Percentiles rank a stretch among this genome's conserved stretches.
Evolutionary conservation across 2,888 invertebrate species (phyloP).

Genomic region (Pristionchus entomophagus): DNA sequence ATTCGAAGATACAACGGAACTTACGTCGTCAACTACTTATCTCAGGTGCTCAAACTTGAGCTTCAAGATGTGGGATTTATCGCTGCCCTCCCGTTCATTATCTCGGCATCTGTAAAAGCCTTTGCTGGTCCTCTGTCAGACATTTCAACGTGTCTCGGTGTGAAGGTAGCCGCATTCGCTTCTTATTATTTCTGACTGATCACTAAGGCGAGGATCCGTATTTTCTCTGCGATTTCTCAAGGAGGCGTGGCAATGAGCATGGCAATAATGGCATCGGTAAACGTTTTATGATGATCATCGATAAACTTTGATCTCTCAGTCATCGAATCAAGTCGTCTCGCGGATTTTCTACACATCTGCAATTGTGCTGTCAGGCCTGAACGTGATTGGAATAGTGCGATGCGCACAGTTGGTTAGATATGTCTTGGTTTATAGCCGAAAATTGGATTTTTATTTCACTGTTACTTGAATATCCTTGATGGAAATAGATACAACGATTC

Average conservation of each 20-base stretch:
- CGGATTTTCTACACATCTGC: constrained; percentile 65
- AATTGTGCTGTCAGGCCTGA: constrained; percentile 63
- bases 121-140: constrained; percentile 62
- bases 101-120: constrained; percentile 56
- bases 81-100: constrained; percentile 59
- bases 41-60: constrained; percentile 59
- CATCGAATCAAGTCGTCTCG: constrained; percentile 53
- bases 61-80: constrained; percentile 59
- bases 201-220: constrained; percentile 53
- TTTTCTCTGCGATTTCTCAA: constrained; percentile 61
- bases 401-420: constrained; percentile 65
- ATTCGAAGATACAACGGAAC: no score
- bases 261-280: constrained; percentile 57
- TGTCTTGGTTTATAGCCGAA: no score
- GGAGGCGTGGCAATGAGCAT: constrained; percentile 62
- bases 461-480: no score
- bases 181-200: neutral
- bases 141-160: constrained; percentile 56
- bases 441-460: no score
- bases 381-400: constrained; percentile 65
- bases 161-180: constrained; percentile 47
- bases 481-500: no score
- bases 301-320: constrained; percentile 51
- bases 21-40: neutral
- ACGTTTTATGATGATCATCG: neutral